These are phyloP conservation scores for Germaria angustata DNA, from an alignment of 2,888 invertebrate species.

Conservation along the genomic window DNA sequence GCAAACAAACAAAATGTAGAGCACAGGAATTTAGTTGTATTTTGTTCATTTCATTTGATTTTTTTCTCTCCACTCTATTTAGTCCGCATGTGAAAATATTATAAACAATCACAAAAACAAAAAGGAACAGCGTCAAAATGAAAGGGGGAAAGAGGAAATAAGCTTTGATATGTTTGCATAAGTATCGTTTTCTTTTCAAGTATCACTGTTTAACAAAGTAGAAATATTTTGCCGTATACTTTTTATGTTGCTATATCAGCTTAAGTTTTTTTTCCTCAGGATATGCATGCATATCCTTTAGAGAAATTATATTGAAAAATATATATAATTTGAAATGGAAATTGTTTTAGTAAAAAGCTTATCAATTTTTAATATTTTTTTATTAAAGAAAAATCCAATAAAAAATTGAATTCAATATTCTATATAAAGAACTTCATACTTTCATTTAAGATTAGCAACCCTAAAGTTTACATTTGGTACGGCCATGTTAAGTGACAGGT, in stretches of 20 bases:
- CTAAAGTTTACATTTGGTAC: too few species aligned
- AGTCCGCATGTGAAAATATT: conserved; percentile 22
- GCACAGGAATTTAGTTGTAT: conserved; percentile 51
- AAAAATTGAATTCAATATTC: too few species aligned
- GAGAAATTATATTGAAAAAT: not conserved
- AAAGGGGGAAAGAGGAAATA: conserved; percentile 13
- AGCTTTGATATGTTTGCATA: conserved; percentile 48
- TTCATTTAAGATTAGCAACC: too few species aligned
- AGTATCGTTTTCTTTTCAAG: conserved; percentile 38
- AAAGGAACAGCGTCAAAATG: not conserved
- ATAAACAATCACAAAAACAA: conserved; percentile 16
- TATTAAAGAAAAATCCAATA: too few species aligned
- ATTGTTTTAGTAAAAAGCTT: too few species aligned
- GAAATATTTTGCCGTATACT: conserved; percentile 29
- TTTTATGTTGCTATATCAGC: too few species aligned
- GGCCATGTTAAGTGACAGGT: too few species aligned
- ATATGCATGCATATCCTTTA: conserved; percentile 5
- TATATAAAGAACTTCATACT: too few species aligned
- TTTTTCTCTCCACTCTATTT: conserved; percentile 30
- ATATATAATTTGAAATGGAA: not conserved
- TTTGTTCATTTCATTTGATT: conserved; percentile 15
- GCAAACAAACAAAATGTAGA: conserved; percentile 11
- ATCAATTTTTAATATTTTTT: too few species aligned
- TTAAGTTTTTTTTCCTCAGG: not conserved
- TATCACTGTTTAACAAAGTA: conserved; percentile 49